phyloP scores from a whole-genome alignment of 2,797 vertebrate species.

The Pelochelys cantorii region DNA sequence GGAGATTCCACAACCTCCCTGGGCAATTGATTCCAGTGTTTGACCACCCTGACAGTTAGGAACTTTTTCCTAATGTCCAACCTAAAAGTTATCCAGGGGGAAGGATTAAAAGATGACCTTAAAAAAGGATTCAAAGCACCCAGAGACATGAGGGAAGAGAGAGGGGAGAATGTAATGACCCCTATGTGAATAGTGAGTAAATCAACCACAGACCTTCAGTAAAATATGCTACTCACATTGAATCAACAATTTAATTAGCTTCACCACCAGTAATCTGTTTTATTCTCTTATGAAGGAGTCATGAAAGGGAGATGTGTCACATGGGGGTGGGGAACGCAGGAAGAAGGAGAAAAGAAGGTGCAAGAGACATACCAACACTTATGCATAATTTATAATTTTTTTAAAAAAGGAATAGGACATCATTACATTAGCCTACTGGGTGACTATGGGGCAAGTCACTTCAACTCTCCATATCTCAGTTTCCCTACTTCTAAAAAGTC shows the following conservation, averaged over 20 bases:
- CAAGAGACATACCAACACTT: background rate
- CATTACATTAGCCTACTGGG: too few relatives aligned
- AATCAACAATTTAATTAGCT: background rate
- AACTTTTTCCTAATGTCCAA: too few relatives aligned
- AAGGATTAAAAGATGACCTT: background rate
- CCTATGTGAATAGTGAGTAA: background rate
- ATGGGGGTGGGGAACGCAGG: fast-evolving
- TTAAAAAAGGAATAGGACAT: too few relatives aligned
- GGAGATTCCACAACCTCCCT: too few relatives aligned
- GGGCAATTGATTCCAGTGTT: too few relatives aligned
- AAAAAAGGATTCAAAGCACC: too few relatives aligned
- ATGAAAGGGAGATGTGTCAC: background rate
- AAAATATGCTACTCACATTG: background rate
- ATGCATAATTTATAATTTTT: too few relatives aligned
- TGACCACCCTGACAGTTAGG: too few relatives aligned
- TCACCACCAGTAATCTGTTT: background rate
- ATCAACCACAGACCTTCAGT: background rate
- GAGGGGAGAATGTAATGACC: background rate
- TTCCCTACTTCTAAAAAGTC: too few relatives aligned
- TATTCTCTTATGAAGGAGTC: background rate
- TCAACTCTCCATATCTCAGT: too few relatives aligned
- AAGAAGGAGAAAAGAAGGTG: background rate
- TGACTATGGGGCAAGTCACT: too few relatives aligned
- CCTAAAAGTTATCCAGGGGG: background rate
- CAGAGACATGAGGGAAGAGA: background rate